Percentiles rank a stretch among this genome's conserved stretches.
phyloP scores from a whole-genome alignment of 2,113 vertebrate species.

The Bungarus multicinctus region DNA sequence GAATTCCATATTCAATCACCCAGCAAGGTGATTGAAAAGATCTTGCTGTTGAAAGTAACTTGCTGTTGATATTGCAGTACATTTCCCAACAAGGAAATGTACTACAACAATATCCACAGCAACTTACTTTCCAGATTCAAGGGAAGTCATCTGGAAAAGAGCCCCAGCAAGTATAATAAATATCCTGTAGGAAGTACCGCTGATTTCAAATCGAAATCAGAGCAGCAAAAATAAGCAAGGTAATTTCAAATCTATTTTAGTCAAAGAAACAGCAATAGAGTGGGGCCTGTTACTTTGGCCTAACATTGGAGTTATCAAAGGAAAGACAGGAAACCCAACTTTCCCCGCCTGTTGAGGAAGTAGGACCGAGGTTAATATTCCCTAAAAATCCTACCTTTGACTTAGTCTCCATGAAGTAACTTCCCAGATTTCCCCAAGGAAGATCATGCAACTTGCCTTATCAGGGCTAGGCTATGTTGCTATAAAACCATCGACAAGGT shows the following conservation, averaged over 20 bases:
- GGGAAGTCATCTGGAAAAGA: background rate
- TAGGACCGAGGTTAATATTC: background rate
- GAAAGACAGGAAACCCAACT: background rate
- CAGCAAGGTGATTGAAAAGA: background rate
- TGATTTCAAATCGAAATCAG: background rate
- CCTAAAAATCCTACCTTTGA: background rate
- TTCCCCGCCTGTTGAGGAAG: no score
- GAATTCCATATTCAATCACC: background rate
- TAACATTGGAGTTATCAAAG: background rate
- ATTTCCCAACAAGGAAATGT: background rate
- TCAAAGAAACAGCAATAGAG: no score
- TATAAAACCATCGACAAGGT: background rate
- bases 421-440: background rate
- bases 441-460: background rate
- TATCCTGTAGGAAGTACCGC: background rate
- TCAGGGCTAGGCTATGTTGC: background rate
- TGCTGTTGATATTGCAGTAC: no score
- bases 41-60: no score
- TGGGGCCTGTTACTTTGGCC: background rate
- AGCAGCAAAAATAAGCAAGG: background rate
- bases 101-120: background rate
- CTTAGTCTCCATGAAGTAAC: background rate
- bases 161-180: background rate
- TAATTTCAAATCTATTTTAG: background rate
- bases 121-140: background rate